phyloP scores from a whole-genome alignment of 2,888 invertebrate genomes.

The Drosophila planitibia region DNA sequence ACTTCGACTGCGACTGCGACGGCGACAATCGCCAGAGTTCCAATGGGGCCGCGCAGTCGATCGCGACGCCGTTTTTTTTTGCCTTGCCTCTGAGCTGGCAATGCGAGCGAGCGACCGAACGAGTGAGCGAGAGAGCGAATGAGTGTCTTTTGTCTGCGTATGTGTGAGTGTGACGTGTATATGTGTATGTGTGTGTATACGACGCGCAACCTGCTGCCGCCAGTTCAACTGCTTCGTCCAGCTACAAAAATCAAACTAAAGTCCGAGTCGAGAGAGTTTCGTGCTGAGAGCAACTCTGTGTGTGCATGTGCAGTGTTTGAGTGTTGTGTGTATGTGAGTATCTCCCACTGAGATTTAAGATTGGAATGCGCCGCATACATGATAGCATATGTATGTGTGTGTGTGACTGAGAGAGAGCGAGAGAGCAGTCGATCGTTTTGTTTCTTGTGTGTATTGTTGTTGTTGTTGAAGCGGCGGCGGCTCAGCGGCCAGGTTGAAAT shows the following conservation, averaged over 20 bases:
- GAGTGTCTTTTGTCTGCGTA: slow-evolving; percentile 29
- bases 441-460: slow-evolving; percentile 42
- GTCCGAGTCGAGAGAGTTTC: slow-evolving; percentile 65
- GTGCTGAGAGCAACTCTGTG: slow-evolving; percentile 54
- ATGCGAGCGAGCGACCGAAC: slow-evolving; percentile 19
- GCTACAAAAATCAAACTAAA: slow-evolving; percentile 82
- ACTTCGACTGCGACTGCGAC: slow-evolving; percentile 58
- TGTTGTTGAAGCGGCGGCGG: slow-evolving; percentile 33
- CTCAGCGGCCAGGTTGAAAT: slow-evolving; percentile 67
- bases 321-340: slow-evolving; percentile 36
- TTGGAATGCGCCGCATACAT: slow-evolving; percentile 78
- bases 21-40: slow-evolving; percentile 60
- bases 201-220: slow-evolving; percentile 66
- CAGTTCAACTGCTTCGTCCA: slow-evolving; percentile 79
- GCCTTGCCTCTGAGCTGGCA: slow-evolving; percentile 46
- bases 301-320: slow-evolving; percentile 11
- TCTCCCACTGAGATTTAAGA: slow-evolving; percentile 81
- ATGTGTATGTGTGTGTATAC: slow-evolving; percentile 38
- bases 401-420: slow-evolving; percentile 32
- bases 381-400: slow-evolving; percentile 53
- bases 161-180: slow-evolving; percentile 28
- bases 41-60: slow-evolving; percentile 65
- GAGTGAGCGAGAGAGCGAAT: slow-evolving; percentile 23
- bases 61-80: slow-evolving; percentile 41
- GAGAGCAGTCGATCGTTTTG: slow-evolving; percentile 56